Base-by-base conservation (phyloP, 2,113 vertebrate species). In the Taxidea taxus region DNA sequence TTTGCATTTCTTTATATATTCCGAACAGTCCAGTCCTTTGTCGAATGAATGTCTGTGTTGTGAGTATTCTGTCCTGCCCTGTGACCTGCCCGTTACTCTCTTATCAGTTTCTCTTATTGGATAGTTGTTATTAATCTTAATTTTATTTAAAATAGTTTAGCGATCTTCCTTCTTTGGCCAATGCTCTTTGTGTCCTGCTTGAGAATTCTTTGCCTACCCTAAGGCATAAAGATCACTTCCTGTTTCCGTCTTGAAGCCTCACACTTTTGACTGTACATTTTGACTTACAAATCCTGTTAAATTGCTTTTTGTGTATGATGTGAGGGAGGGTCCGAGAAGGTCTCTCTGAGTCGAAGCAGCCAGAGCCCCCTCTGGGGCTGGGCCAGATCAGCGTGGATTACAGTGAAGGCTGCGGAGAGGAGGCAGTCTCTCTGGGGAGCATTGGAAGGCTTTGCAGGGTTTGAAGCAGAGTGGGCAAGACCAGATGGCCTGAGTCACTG, bases 341-440 rank as follows among this genome's bases (percentile, higher is more conserved):
- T 58, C 20, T 10, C 27, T 60, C 83, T 20, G 37, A 31, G 44
- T 14, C 2, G 14, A 8, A 42, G 4, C 27, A 27, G 62, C 34
- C 29, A 1, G 29, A 47, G 77, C 10, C 80, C 0, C 1, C 6
- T 4, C 51, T 18, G 39, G 23, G 20, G 8, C 3, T 13, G 27
- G 72, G 23, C 27, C 11, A 21, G 66, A 16, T 62, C 16, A 3
- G 13, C 12, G 1, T 51, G 39, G 27, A 18, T 66, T 15, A 7
- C 1, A 12, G 3, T 0, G 0, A 64, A 31, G 49, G 49, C 25
- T 0, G 37, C 29, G 9, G 31, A 29, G 78, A 25, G 37, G 75
- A 37, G 37, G 47, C 0, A 0, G 4, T 10, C 39, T 64, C 37
- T 16, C 56, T 13, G 7, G 15, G 58, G 51, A 60, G 51, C 42